Conservation (phyloP, 2,888 invertebrate species). For the Dilophus febrilis region DNA sequence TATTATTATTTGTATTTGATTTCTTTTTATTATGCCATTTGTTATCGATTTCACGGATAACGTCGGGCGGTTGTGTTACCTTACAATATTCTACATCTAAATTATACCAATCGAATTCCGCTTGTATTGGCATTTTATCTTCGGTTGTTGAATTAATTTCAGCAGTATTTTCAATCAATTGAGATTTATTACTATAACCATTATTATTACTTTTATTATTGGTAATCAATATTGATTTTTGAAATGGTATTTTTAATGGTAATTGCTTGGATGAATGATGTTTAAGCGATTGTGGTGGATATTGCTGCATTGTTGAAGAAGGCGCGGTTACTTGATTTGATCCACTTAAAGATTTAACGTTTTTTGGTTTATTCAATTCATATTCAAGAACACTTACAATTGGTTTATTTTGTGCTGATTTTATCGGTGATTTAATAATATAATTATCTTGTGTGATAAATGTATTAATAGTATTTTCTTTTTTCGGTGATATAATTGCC, state of each 20-base stretch:
- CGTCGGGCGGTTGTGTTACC: conserved; percentile 15
- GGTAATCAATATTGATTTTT: too few species aligned
- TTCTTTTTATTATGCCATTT: neutral
- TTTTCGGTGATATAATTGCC: conserved; percentile 53
- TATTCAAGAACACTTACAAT: conserved; percentile 25
- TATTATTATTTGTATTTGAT: neutral
- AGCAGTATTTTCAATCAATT: too few species aligned
- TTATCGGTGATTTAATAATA: conserved; percentile 11
- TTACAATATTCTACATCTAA: conserved; percentile 27
- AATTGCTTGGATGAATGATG: too few species aligned
- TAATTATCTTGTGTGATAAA: conserved; percentile 13
- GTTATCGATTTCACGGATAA: conserved; percentile 1
- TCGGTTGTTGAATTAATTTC: too few species aligned
- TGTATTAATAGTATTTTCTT: conserved; percentile 28
- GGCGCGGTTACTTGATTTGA: too few species aligned
- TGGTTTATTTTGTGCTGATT: conserved; percentile 14
- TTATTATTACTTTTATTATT: too few species aligned
- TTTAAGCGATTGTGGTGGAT: too few species aligned
- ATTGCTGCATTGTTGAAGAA: too few species aligned
- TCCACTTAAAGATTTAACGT: too few species aligned
- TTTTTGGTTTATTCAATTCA: conserved; percentile 28
- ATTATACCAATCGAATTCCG: conserved; percentile 31
- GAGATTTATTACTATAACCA: too few species aligned
- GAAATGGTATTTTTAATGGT: neutral
- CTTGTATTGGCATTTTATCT: conserved; percentile 22